A percentile compares a stretch with the other conserved stretches of the same genome.
These are phyloP conservation scores for Drepanosiphum platanoidis DNA, from an alignment of 2,888 invertebrate species.

Conservation along the genomic window DNA sequence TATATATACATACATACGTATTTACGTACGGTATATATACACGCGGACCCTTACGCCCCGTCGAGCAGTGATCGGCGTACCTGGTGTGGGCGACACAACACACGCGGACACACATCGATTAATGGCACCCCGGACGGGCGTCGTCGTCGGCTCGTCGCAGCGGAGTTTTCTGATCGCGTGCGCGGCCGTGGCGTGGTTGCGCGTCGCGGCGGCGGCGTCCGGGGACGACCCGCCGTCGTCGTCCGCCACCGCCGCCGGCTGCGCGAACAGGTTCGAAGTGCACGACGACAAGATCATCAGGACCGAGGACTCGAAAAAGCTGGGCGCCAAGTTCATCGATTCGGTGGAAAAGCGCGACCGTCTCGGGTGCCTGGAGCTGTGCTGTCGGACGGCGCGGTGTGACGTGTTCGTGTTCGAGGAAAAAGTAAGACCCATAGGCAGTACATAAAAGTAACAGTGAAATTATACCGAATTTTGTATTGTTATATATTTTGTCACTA, in stretches of 20 bases:
- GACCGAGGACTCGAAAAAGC: conserved; percentile 86
- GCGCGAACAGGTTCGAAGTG: conserved; percentile 79
- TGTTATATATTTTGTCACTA: too few species aligned
- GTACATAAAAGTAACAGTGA: too few species aligned
- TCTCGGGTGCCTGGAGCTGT: conserved; percentile 84
- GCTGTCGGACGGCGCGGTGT: conserved; percentile 87
- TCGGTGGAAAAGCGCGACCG: conserved; percentile 84
- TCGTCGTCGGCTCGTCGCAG: not conserved
- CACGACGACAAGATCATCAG: conserved; percentile 90
- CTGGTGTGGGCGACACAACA: not conserved
- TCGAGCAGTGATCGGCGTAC: not conserved
- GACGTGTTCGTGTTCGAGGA: conserved; percentile 94
- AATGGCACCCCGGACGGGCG: not conserved
- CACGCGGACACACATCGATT: not conserved
- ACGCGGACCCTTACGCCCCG: too few species aligned
- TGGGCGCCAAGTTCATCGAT: conserved; percentile 89
- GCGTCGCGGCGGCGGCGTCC: not conserved
- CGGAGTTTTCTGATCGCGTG: not conserved
- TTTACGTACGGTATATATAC: not conserved
- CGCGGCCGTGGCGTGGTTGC: not conserved
- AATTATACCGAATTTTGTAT: too few species aligned
- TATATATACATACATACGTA: too few species aligned
- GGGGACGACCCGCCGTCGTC: not conserved
- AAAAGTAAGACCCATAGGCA: too few species aligned
- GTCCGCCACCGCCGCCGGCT: too few species aligned